These are phyloP conservation scores for Hippocampus mohnikei DNA, from an alignment of 2,113 vertebrate genomes.

Conservation along the genomic window DNA sequence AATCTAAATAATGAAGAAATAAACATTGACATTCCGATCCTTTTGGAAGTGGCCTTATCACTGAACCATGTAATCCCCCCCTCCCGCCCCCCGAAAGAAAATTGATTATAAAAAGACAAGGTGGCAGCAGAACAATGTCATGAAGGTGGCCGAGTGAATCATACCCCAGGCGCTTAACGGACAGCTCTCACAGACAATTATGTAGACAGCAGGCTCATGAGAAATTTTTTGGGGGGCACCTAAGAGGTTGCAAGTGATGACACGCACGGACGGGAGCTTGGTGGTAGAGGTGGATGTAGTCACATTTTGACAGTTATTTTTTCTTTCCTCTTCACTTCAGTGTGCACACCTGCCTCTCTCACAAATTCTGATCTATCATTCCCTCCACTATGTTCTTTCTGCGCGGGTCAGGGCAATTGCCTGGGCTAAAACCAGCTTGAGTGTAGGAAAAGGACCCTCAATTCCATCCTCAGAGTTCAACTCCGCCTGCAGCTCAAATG, in stretches of 20 bases:
- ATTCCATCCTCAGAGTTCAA: constrained; percentile 30
- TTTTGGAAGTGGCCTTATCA: not conserved
- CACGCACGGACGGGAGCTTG: not conserved
- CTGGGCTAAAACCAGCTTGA: constrained; percentile 47
- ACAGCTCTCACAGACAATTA: constrained; percentile 53
- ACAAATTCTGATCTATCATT: constrained; percentile 50
- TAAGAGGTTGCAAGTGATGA: constrained; percentile 27
- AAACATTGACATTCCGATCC: not conserved
- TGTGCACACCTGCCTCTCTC: constrained; percentile 19
- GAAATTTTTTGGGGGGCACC: constrained; percentile 22
- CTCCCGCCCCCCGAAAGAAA: not conserved
- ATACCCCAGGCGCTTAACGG: constrained; percentile 32
- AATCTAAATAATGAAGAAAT: not conserved
- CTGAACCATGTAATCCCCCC: not conserved
- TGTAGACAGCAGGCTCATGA: constrained; percentile 37
- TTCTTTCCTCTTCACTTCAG: constrained; percentile 12
- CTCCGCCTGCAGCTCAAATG: constrained; percentile 19
- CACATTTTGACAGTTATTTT: constrained; percentile 8
- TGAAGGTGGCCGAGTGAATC: constrained; percentile 35
- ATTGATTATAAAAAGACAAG: not conserved
- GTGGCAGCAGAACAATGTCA: constrained; percentile 6
- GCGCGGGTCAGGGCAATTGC: constrained; percentile 41
- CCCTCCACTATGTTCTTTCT: constrained; percentile 39
- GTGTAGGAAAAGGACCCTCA: constrained; percentile 51
- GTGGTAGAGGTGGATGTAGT: constrained; percentile 5